Percentiles rank a stretch among this genome's conserved stretches.
Evolutionary conservation across 2,888 invertebrate genomes (phyloP).

Genomic region (Hypercompe scribonia): DNA sequence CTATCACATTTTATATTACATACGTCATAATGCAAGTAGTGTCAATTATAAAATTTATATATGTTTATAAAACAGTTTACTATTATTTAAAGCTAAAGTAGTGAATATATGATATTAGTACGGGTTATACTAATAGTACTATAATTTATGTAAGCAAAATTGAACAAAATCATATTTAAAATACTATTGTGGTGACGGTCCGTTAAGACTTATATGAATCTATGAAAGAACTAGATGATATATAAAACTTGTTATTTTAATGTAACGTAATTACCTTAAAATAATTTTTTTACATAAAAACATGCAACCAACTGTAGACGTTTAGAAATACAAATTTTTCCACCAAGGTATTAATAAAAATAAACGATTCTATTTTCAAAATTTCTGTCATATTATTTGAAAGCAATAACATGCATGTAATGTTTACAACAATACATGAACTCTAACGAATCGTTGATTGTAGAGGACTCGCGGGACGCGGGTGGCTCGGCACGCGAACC

Average conservation of each 20-base stretch:
- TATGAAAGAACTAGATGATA: background rate
- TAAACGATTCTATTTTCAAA: slow-evolving; percentile 10
- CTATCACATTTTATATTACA: slow-evolving; percentile 29
- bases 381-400: slow-evolving; percentile 25
- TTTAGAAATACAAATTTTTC: background rate
- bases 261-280: background rate
- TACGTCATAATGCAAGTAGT: slow-evolving; percentile 23
- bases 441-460: slow-evolving; percentile 76
- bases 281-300: background rate
- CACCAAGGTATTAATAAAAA: slow-evolving; percentile 10
- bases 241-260: background rate
- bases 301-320: background rate
- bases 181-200: background rate
- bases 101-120: background rate
- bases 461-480: slow-evolving; percentile 57
- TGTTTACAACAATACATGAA: slow-evolving; percentile 57
- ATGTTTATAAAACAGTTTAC: no score
- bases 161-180: background rate
- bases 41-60: background rate
- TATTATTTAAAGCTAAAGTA: background rate
- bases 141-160: background rate
- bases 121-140: no score
- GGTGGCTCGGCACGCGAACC: slow-evolving; percentile 70
- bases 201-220: background rate
- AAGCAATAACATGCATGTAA: slow-evolving; percentile 61